These are phyloP conservation scores for Parelbella ahira DNA, from an alignment of 2,888 invertebrate species.

Conservation along the genomic window DNA sequence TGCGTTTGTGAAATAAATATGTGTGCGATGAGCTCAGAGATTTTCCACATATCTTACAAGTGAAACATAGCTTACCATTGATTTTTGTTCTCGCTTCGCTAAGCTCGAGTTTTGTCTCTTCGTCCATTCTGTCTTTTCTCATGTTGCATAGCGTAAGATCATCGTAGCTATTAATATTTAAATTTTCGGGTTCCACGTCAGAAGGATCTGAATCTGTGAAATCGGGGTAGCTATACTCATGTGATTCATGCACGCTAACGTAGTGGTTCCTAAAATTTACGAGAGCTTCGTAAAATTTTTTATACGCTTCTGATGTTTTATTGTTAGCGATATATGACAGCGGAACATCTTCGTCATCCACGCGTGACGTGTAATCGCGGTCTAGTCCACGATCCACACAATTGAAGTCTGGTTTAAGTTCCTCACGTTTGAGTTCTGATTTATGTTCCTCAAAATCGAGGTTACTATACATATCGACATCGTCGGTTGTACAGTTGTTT, in stretches of 20 bases:
- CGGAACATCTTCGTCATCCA: conserved; percentile 47
- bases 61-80: conserved; percentile 77
- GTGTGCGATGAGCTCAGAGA: conserved; percentile 82
- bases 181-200: conserved; percentile 30
- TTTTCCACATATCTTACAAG: conserved; percentile 80
- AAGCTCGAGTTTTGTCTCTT: conserved; percentile 51
- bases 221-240: conserved; percentile 36
- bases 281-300: conserved; percentile 52
- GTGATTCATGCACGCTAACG: conserved; percentile 36
- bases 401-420: no score
- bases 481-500: no score
- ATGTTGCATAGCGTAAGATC: conserved; percentile 59
- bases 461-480: no score
- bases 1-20: conserved; percentile 81
- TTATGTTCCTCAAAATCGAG: no score
- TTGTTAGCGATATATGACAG: conserved; percentile 41
- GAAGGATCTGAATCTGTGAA: conserved; percentile 46
- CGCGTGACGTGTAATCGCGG: conserved; percentile 19
- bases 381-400: no score
- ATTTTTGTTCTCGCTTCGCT: conserved; percentile 52
- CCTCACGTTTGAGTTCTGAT: no score
- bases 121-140: conserved; percentile 56
- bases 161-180: conserved; percentile 46
- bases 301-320: conserved; percentile 39
- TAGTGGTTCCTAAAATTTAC: conserved; percentile 56